Evolutionary conservation across 2,113 vertebrate species (phyloP).

Genomic region (Zosterops lateralis): DNA sequence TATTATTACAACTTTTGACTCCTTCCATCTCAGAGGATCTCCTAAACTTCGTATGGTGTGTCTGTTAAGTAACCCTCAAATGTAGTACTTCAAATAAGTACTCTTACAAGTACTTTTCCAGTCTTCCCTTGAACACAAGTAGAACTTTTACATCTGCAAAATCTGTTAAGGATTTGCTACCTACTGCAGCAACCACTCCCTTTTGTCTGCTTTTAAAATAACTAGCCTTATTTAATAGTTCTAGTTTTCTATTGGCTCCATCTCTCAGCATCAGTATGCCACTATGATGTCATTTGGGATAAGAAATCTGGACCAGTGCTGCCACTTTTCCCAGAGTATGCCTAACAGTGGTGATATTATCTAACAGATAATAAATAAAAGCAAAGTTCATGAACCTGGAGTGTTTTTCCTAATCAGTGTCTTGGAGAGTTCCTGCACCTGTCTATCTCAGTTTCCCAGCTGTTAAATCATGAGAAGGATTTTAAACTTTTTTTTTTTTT

Average conservation of each 20-base stretch:
- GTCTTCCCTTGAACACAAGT: neutral
- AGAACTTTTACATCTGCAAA: neutral
- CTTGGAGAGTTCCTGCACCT: neutral
- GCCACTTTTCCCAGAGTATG: neutral
- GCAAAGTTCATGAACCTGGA: neutral
- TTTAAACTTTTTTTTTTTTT: neutral
- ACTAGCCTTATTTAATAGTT: neutral
- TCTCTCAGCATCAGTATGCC: neutral
- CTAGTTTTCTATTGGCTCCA: neutral
- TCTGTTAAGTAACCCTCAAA: neutral
- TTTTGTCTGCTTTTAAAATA: neutral
- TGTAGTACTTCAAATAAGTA: neutral
- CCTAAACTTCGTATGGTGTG: neutral
- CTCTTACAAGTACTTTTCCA: neutral
- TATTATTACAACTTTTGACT: neutral
- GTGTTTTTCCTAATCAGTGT: neutral
- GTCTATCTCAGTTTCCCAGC: neutral
- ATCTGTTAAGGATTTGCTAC: neutral
- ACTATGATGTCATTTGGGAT: neutral
- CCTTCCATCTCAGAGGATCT: neutral
- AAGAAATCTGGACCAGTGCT: neutral
- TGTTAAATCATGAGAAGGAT: neutral
- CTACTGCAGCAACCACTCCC: neutral
- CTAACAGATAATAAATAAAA: neutral
- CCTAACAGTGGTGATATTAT: neutral